Conservation (phyloP, 2,888 invertebrate genomes). For the Willowsia nigromaculata region DNA sequence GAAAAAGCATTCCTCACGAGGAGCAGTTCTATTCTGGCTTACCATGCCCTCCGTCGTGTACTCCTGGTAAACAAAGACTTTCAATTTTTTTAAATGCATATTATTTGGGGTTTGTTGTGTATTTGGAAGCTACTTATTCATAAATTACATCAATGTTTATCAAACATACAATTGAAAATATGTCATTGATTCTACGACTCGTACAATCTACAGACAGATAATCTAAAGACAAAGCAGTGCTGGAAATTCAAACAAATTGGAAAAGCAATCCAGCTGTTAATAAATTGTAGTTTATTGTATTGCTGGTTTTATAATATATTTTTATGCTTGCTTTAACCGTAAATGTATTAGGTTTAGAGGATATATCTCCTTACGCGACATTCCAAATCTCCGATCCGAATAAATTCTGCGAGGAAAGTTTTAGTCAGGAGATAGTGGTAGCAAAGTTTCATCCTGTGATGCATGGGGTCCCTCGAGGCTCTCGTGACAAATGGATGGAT, state of each 20-base stretch:
- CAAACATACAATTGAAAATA: no score
- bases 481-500: constrained; percentile 75
- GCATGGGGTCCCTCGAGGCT: constrained; percentile 74
- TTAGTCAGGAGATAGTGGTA: constrained; percentile 77
- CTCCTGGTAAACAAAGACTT: constrained; percentile 56
- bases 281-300: not conserved
- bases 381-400: constrained; percentile 91
- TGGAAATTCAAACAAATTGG: not conserved
- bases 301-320: not conserved
- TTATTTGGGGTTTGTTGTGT: no score
- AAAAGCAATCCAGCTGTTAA: not conserved
- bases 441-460: constrained; percentile 77
- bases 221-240: not conserved
- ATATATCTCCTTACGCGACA: constrained; percentile 95
- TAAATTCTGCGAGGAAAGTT: constrained; percentile 77
- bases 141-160: no score
- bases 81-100: not conserved
- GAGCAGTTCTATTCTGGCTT: constrained; percentile 74
- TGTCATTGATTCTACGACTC: no score
- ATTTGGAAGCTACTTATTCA: not conserved
- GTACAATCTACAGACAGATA: not conserved
- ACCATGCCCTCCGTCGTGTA: constrained; percentile 70
- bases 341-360: constrained; percentile 84
- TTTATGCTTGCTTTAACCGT: not conserved
- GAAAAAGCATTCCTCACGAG: constrained; percentile 66